Evolutionary conservation across 2,113 vertebrate species (phyloP).

Genomic region (Herpailurus yagouaroundi): DNA sequence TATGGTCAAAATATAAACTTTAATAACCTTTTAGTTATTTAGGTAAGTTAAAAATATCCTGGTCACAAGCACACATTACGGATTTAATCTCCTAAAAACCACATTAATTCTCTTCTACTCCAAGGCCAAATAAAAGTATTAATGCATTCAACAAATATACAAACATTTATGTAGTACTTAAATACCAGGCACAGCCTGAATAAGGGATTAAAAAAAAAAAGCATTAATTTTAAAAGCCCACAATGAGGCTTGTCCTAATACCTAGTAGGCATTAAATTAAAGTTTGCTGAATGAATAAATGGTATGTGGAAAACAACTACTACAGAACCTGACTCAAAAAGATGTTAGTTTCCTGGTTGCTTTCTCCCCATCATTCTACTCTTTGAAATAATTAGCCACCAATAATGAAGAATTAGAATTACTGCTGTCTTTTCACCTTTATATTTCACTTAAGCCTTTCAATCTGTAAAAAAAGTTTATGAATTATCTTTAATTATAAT

Average conservation of each 20-base stretch:
- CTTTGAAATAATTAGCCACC: background rate
- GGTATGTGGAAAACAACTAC: background rate
- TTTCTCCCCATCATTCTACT: background rate
- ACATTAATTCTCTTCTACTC: background rate
- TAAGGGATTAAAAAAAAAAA: background rate
- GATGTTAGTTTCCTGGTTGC: background rate
- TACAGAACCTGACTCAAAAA: background rate
- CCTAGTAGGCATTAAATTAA: background rate
- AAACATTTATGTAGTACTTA: background rate
- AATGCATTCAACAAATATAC: background rate
- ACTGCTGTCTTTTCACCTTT: background rate
- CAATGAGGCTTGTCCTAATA: background rate
- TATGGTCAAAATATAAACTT: background rate
- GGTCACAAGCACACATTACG: background rate
- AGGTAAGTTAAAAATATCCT: background rate
- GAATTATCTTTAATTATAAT: background rate
- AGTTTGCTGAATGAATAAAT: background rate
- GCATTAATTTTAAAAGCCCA: background rate
- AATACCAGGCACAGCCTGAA: background rate
- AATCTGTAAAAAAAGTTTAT: background rate
- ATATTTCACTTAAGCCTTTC: background rate
- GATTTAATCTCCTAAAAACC: conserved; percentile 30
- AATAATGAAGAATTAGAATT: background rate
- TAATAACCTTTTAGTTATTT: background rate
- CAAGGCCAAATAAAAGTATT: conserved; percentile 27